These are phyloP conservation scores for Columba guinea DNA, from an alignment of 2,797 vertebrate genomes.

Conservation along the genomic window DNA sequence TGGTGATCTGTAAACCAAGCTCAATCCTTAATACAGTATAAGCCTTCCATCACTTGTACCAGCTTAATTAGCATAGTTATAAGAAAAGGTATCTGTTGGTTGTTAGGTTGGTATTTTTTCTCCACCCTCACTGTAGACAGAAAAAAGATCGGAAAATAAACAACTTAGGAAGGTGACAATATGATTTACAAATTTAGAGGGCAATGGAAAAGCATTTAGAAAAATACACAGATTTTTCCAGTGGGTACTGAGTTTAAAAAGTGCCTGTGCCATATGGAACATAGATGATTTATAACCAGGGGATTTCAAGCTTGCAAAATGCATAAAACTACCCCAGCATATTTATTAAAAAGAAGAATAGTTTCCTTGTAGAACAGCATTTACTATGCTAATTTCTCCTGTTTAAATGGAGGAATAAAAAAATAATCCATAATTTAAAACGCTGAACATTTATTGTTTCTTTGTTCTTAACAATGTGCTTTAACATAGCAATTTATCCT, in stretches of 20 bases:
- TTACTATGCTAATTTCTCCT: slow-evolving; percentile 15
- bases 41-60: background rate
- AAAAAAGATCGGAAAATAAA: slow-evolving; percentile 42
- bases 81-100: background rate
- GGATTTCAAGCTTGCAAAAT: slow-evolving; percentile 24
- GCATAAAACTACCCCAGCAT: slow-evolving; percentile 34
- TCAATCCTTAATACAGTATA: background rate
- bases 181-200: slow-evolving; percentile 64
- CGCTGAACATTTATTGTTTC: background rate
- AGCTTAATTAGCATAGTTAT: background rate
- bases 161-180: slow-evolving; percentile 30
- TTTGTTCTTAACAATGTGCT: background rate
- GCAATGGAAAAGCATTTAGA: slow-evolving; percentile 36
- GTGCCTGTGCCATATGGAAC: slow-evolving; percentile 25
- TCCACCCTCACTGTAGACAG: background rate
- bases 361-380: background rate
- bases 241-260: slow-evolving; percentile 21
- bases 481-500: background rate
- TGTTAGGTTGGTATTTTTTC: background rate
- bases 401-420: background rate
- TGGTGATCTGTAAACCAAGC: background rate
- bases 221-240: slow-evolving; percentile 55
- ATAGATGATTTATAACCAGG: slow-evolving; percentile 51
- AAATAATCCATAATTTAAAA: background rate
- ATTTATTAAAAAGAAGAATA: slow-evolving; percentile 41